These are phyloP conservation scores for Pelochelys cantorii DNA, from an alignment of 2,797 vertebrate genomes.

Conservation along the genomic window DNA sequence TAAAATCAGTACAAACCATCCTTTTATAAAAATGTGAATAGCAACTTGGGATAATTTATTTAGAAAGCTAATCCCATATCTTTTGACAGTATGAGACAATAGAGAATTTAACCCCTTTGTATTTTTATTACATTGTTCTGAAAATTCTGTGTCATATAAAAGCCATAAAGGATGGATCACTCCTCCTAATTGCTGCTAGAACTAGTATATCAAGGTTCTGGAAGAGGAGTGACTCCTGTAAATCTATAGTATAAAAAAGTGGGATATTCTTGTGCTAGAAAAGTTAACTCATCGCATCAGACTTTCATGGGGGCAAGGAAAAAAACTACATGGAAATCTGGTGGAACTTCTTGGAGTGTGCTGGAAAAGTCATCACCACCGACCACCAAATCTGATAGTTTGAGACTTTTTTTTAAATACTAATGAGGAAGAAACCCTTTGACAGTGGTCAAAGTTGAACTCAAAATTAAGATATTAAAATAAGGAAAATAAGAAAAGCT, in stretches of 20 bases:
- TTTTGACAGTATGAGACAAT: neutral
- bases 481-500: neutral
- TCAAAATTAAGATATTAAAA: neutral
- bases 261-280: neutral
- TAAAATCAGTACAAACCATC: neutral
- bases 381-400: neutral
- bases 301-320: neutral
- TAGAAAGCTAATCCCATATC: neutral
- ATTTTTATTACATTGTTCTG: neutral
- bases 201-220: no score
- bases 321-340: neutral
- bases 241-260: neutral
- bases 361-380: neutral
- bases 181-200: no score
- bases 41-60: neutral
- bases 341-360: neutral
- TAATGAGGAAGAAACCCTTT: neutral
- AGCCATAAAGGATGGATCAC: neutral
- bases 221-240: no score
- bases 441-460: neutral
- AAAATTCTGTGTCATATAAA: neutral
- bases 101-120: neutral
- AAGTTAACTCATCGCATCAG: neutral
- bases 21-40: neutral
- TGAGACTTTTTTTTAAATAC: neutral